Conservation (phyloP, 2,113 vertebrate species). For the Corythornis madagascariensis region DNA sequence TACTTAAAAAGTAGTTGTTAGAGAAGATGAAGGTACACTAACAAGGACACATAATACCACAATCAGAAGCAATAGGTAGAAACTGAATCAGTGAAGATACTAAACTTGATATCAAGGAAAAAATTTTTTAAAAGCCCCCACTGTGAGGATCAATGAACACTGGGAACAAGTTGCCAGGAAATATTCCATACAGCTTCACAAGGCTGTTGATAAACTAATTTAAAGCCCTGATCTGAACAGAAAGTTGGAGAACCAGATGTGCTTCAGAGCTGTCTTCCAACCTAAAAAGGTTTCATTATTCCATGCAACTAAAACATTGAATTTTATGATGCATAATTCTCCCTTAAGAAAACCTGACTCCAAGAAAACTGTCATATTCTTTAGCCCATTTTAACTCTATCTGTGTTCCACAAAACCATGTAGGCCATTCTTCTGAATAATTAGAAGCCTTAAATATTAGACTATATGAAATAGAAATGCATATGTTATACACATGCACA, state of each 20-base stretch:
- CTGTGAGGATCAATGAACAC: not conserved
- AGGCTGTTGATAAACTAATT: not conserved
- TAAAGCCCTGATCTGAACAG: not conserved
- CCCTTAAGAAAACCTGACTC: not conserved
- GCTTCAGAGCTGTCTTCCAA: not conserved
- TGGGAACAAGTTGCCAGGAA: not conserved
- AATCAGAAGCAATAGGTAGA: not conserved
- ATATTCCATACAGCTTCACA: not conserved
- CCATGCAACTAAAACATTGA: not conserved
- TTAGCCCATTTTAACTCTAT: not conserved
- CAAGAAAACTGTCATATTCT: not conserved
- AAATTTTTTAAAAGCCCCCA: not conserved
- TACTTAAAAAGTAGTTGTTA: not conserved
- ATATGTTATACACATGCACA: not conserved
- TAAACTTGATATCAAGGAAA: not conserved
- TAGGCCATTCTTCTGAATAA: not conserved
- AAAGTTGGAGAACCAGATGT: not conserved
- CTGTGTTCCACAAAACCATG: not conserved
- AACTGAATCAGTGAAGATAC: not conserved
- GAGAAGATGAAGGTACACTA: not conserved
- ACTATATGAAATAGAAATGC: not conserved
- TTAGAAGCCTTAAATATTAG: not conserved
- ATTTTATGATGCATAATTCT: not conserved
- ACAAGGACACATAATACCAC: not conserved
- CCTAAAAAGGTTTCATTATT: not conserved